phyloP scores from a whole-genome alignment of 2,113 vertebrate species.

The Prochilodus magdalenae region DNA sequence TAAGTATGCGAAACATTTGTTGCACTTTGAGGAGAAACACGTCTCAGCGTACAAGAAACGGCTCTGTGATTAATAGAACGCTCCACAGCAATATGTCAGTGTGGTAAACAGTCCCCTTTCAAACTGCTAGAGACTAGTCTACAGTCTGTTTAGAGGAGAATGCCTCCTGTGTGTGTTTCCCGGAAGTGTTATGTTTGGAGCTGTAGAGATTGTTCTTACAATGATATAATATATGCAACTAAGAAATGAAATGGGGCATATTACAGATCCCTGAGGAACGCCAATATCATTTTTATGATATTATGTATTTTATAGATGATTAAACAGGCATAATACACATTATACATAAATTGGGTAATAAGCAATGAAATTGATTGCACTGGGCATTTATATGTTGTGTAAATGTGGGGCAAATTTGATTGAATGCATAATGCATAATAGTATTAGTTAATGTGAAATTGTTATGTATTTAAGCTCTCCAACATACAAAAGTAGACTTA shows the following conservation, averaged over 20 bases:
- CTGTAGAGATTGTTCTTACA: background rate
- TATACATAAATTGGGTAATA: too few relatives aligned
- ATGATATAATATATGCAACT: background rate
- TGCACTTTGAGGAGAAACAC: conserved; percentile 56
- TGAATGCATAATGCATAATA: too few relatives aligned
- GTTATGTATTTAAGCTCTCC: too few relatives aligned
- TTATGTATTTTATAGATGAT: too few relatives aligned
- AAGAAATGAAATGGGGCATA: background rate
- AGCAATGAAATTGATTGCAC: too few relatives aligned
- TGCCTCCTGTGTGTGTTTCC: background rate
- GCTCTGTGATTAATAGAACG: conserved; percentile 47
- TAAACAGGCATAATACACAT: too few relatives aligned
- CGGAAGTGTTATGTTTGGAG: background rate
- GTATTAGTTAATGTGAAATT: too few relatives aligned
- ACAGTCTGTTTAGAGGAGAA: background rate
- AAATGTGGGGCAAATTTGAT: too few relatives aligned
- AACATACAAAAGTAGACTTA: too few relatives aligned
- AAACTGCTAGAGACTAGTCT: background rate
- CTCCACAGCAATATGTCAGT: conserved; percentile 23
- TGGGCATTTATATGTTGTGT: too few relatives aligned
- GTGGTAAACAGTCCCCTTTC: background rate
- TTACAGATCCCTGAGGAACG: background rate
- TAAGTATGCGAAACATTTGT: conserved; percentile 73
- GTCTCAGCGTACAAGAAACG: conserved; percentile 55
- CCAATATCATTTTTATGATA: background rate